Evolutionary conservation across 2,888 invertebrate species (phyloP), one percentile per base, ranked within the genome.

Genomic region (Vanessa cardui): DNA sequence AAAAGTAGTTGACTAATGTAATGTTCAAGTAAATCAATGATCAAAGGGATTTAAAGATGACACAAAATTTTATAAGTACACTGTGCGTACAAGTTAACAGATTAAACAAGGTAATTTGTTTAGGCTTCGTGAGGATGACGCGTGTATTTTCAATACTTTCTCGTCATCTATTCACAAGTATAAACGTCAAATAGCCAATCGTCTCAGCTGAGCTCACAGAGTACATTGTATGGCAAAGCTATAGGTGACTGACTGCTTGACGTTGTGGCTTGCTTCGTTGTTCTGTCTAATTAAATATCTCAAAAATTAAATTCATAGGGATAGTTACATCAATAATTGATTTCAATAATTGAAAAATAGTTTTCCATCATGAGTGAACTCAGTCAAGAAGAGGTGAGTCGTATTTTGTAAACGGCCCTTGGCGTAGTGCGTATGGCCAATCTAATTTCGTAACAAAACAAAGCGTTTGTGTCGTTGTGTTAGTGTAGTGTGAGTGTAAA

Each of bases 311-410:
- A 84, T 83, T 82, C 82, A 79, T 80, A 78, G 78, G 83, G 83
- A 82, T 81, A 83, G 82, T 84, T 64, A 52, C 67, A 59, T 63
- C 58, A 50, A 62, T 64, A 59, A n/a, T 54, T 68, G 64, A 18
- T 63, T 65, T 47, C 62, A 62, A 60, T 79, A 77, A 76, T 78
- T 77, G 74, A 74, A 78, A 79, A 81, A 77, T 74, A 75, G 78
- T 74, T 73, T 74, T 77, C 77, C 81, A 87, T 75, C 76, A 97
- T 97, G 96, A 96, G 96, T 92, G 97, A 97, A 94, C 93, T 97
- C 79, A 96, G 96, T 84, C 97, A 96, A 88, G 97, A 97, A 92
- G 97, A 97, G 96, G 97, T 96, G 93, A 95, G 95, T 93, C 73
- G 73, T 76, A 79, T 81, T 86, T 86, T 85, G 85, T 87, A 83